Evolutionary conservation across 1,140 invertebrate species (phyloP).

Genomic region (Drosophila athabasca): DNA sequence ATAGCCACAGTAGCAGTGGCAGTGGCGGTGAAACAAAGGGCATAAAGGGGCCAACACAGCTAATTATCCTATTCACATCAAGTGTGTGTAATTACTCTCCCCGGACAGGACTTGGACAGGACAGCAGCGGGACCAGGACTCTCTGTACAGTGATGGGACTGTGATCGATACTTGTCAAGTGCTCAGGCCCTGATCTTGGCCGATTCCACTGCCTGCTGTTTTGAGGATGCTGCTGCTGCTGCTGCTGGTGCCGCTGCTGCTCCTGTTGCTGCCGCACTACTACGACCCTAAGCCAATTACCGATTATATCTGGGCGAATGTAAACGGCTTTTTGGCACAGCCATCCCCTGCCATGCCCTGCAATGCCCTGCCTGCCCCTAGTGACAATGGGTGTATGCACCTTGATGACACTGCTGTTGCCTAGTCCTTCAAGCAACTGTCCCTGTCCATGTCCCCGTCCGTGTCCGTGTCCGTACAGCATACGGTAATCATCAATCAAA

Average conservation of each 20-base stretch:
- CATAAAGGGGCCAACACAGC: slow-evolving; percentile 66
- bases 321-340: slow-evolving; percentile 50
- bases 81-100: slow-evolving; percentile 71
- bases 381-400: slow-evolving; percentile 10
- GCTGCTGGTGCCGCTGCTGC: slow-evolving; percentile 35
- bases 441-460: neutral
- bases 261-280: slow-evolving; percentile 39
- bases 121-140: no score
- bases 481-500: slow-evolving; percentile 64
- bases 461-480: slow-evolving; percentile 28
- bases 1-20: slow-evolving; percentile 56
- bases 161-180: slow-evolving; percentile 63
- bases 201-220: slow-evolving; percentile 8
- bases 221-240: slow-evolving; percentile 9
- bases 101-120: neutral
- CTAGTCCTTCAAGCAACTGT: slow-evolving; percentile 27
- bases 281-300: slow-evolving; percentile 67
- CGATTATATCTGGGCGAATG: slow-evolving; percentile 70
- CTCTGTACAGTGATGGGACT: slow-evolving; percentile 10
- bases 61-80: slow-evolving; percentile 78
- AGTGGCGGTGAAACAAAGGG: slow-evolving; percentile 42
- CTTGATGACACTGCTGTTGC: slow-evolving; percentile 34
- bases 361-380: slow-evolving; percentile 31
- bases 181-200: slow-evolving; percentile 3
- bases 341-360: slow-evolving; percentile 40